Percentiles rank a stretch among this genome's conserved stretches.
These are phyloP conservation scores for Euleptes europaea DNA, from an alignment of 2,113 vertebrate species.

Conservation along the genomic window DNA sequence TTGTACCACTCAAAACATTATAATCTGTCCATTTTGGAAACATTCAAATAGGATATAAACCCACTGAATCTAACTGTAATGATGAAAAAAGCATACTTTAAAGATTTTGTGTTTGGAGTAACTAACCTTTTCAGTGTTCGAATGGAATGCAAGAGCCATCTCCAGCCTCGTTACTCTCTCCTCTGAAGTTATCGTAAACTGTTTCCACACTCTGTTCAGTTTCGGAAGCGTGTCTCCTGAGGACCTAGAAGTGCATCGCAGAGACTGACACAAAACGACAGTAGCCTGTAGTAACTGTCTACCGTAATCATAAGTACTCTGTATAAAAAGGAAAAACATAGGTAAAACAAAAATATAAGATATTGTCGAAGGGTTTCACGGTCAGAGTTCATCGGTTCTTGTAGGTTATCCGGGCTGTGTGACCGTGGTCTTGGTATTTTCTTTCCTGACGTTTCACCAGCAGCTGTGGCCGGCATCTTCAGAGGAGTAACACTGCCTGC, in stretches of 20 bases:
- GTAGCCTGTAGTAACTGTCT: conserved; percentile 97
- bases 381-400: too few species aligned
- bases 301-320: conserved; percentile 98
- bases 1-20: background rate
- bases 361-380: too few species aligned
- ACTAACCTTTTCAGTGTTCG: conserved; percentile 87
- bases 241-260: conserved; percentile 93
- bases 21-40: background rate
- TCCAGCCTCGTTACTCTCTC: conserved; percentile 91
- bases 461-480: too few species aligned
- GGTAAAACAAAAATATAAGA: background rate
- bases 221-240: conserved; percentile 95
- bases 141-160: conserved; percentile 89
- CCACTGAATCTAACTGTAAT: background rate
- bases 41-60: background rate
- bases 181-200: conserved; percentile 91
- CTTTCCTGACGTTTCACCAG: too few species aligned
- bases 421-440: too few species aligned
- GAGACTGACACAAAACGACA: conserved; percentile 94
- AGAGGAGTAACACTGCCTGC: too few species aligned
- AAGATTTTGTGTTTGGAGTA: background rate
- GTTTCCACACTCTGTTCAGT: conserved; percentile 96
- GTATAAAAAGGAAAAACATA: conserved; percentile 8
- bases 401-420: too few species aligned
- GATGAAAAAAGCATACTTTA: background rate